A percentile compares a stretch with the other conserved stretches of the same genome.
Conservation (phyloP, 1,140 invertebrate species). For the Diuraphis noxia region DNA sequence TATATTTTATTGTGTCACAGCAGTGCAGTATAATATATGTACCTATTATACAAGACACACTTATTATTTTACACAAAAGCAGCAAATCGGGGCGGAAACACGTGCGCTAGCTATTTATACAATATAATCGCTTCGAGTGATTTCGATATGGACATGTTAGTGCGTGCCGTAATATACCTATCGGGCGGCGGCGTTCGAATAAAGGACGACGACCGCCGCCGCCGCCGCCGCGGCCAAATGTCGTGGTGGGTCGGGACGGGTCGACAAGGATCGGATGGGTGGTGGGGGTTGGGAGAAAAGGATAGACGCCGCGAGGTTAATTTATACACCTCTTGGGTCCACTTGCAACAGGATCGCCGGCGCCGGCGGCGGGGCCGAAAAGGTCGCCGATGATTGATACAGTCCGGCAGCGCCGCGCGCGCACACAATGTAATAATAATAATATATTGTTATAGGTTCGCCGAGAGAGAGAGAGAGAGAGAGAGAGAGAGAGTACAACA, state of each 20-base stretch:
- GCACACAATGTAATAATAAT: neutral
- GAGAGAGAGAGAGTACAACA: constrained; percentile 42
- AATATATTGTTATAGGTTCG: neutral
- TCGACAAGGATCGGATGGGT: neutral
- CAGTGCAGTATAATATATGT: no score
- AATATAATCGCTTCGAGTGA: neutral
- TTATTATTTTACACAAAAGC: neutral
- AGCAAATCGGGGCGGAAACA: neutral
- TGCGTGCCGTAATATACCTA: no score
- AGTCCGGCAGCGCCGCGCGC: neutral
- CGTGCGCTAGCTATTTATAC: no score
- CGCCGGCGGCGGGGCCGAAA: constrained; percentile 18
- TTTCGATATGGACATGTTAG: neutral
- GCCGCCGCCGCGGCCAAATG: no score
- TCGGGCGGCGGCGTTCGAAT: neutral
- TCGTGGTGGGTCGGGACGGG: neutral
- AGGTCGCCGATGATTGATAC: constrained; percentile 52
- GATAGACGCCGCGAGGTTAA: constrained; percentile 24
- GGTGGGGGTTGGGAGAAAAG: neutral
- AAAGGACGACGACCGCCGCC: neutral
- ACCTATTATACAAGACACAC: neutral
- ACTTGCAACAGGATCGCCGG: constrained; percentile 20
- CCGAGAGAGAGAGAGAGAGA: constrained; percentile 12
- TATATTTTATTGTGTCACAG: no score
- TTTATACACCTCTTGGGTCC: constrained; percentile 53